phyloP scores from a whole-genome alignment of 2,888 invertebrate species.

The Pimpla rufipes region DNA sequence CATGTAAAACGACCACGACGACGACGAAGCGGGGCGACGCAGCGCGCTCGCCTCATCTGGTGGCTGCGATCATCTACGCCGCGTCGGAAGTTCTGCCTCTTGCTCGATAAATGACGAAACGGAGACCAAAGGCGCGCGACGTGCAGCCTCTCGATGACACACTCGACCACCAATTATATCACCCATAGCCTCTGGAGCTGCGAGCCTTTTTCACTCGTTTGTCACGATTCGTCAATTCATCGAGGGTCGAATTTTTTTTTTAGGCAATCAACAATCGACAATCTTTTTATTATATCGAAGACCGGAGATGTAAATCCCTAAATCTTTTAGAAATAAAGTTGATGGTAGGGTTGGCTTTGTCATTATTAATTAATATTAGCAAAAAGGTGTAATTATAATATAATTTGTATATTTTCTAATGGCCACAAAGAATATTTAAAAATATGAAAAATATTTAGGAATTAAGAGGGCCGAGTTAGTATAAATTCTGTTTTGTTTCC shows the following conservation, averaged over 20 bases:
- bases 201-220: neutral
- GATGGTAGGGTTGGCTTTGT: no score
- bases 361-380: no score
- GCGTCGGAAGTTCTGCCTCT: conserved; percentile 15
- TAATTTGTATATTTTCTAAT: no score
- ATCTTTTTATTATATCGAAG: no score
- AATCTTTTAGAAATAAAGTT: no score
- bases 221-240: neutral
- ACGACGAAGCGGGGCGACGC: conserved; percentile 32
- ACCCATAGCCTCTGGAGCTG: neutral
- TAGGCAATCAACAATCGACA: neutral
- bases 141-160: conserved; percentile 11
- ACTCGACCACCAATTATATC: neutral
- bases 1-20: conserved; percentile 61
- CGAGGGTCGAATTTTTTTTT: neutral
- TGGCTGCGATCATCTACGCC: conserved; percentile 26
- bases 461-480: no score
- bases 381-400: no score
- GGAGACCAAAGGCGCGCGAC: neutral
- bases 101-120: conserved; percentile 16
- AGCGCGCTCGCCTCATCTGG: conserved; percentile 35
- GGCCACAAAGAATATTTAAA: no score
- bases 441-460: neutral
- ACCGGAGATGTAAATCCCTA: no score
- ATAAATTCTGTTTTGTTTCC: no score